phyloP scores from a whole-genome alignment of 2,888 invertebrate genomes.

The Nymphalis urticae region DNA sequence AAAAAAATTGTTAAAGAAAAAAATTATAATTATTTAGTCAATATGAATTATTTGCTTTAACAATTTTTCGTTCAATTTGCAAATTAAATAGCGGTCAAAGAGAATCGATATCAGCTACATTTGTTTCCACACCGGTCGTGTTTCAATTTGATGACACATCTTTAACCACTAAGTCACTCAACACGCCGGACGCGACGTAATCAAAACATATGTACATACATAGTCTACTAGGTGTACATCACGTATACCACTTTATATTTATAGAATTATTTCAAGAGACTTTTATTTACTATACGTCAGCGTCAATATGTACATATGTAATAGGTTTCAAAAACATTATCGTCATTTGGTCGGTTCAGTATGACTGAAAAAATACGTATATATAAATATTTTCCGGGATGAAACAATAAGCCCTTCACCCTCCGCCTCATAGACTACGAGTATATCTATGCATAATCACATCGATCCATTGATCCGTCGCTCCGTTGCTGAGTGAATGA shows the following conservation, averaged over 20 bases:
- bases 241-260: slow-evolving; percentile 50
- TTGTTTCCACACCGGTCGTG: slow-evolving; percentile 42
- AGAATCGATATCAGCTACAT: slow-evolving; percentile 14
- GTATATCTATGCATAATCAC: no score
- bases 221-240: slow-evolving; percentile 50
- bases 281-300: not conserved
- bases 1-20: no score
- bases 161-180: slow-evolving; percentile 45
- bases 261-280: slow-evolving; percentile 6
- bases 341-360: no score
- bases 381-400: no score
- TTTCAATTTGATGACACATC: slow-evolving; percentile 52
- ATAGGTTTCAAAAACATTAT: not conserved
- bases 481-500: no score
- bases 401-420: no score
- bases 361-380: no score
- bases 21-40: no score
- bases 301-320: not conserved
- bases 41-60: no score
- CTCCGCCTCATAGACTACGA: no score
- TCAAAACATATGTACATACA: slow-evolving; percentile 48
- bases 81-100: slow-evolving; percentile 5
- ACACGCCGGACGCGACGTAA: slow-evolving; percentile 57
- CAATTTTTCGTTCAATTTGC: not conserved
- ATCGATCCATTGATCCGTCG: no score